Evolutionary conservation across 1,140 invertebrate species (phyloP), one percentile per base, ranked within the genome.

Genomic region (Luehdorfia chinensis): DNA sequence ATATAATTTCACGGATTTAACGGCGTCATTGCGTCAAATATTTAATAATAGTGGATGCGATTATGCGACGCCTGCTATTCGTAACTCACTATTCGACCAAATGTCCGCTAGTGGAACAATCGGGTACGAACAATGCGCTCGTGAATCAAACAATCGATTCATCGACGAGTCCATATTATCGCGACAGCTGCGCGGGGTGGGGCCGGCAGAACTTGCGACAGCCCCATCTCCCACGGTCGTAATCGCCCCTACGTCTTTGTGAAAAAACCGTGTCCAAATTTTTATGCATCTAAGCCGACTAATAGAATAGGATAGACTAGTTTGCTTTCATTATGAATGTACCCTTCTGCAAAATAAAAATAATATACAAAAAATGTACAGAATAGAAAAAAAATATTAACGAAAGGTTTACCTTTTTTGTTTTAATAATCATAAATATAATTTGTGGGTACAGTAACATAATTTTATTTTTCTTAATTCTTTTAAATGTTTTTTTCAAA

Each of bases 141-240:
- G 48, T 60, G 65, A 68, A 75, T 74, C 70, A 71, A 75, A 81
- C 70, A 83, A 83, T 77, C 74, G 72, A 75, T 75, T 53, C 56
- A 61, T 69, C 66, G 71, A 64, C 58, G 50, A 65, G 47, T 55
- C 58, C 43, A 51, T 62, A 66, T 71, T 64, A 67, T 55, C 53
- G 69, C 70, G 75, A 77, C 78, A 83, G 78, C 78, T 83, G 75
- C 66, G 52, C 57, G 52, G 57, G 67, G 66, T 51, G 59, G 56
- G 50, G 30, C 33, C 23, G 43, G 43, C 50, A 28, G 39, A 39
- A 47, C 51, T 21, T 62, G 61, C 58, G 60, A 66, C 56, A 50
- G 59, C 54, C 50, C 61, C 66, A 69, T 76, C 66, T 76, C 73
- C 62, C 71, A 75, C 74, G 72, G 70, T 64, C 52, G 15, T 33